Evolutionary conservation across 1,140 invertebrate species (phyloP).

Genomic region (Calycopis cecrops): DNA sequence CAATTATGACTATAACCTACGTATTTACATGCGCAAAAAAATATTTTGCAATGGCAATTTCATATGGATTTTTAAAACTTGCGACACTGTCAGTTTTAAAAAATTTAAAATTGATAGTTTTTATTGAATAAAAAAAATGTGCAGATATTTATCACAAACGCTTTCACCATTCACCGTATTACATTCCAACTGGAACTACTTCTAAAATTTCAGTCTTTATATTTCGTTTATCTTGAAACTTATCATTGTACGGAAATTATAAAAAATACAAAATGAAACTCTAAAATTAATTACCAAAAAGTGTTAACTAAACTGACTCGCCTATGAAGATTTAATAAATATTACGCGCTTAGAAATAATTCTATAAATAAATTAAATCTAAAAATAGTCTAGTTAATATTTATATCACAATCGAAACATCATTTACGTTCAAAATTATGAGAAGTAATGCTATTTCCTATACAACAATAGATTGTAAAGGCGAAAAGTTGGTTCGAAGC

Average conservation of each 20-base stretch:
- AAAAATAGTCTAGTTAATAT: conserved; percentile 34
- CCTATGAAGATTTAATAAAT: no score
- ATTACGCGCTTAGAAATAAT: no score
- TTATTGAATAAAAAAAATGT: background rate
- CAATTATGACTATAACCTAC: conserved; percentile 46
- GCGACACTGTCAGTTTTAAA: conserved; percentile 53
- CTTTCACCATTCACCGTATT: background rate
- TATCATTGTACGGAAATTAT: background rate
- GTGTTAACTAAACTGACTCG: no score
- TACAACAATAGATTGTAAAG: no score
- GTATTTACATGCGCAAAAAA: conserved; percentile 55
- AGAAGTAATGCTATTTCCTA: background rate
- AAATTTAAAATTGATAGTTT: conserved; percentile 22
- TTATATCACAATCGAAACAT: conserved; percentile 71
- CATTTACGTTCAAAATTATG: conserved; percentile 48
- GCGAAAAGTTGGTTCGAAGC: no score
- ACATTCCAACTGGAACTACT: background rate
- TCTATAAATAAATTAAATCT: conserved; percentile 9
- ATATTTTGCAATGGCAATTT: conserved; percentile 45
- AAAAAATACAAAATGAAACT: no score
- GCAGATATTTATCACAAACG: conserved; percentile 28
- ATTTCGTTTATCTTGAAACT: conserved; percentile 25
- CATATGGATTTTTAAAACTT: conserved; percentile 43
- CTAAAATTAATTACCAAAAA: no score
- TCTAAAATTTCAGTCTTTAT: conserved; percentile 33